Base-by-base conservation (phyloP, 2,113 vertebrate genomes). In the Zosterops japonicus region DNA sequence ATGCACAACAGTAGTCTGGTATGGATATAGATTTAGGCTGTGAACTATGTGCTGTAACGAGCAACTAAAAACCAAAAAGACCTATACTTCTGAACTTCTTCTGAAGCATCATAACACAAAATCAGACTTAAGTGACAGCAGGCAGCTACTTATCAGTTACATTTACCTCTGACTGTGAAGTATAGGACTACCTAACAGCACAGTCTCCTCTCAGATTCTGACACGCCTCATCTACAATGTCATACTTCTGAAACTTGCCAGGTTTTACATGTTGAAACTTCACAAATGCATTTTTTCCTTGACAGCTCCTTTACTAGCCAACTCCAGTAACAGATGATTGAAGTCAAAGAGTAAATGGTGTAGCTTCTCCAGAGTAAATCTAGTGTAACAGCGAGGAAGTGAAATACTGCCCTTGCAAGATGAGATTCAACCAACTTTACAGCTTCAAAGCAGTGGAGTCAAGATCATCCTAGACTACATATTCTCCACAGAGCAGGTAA, bases 231-330 rank as follows among this genome's bases (percentile, higher is more conserved):
- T 94, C 90, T 75, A 83, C 64, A 75, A 18, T 91, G 65, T 84
- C 65, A 84, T 53, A 68, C 77, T 87, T 94, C 57, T 50, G 56
- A 82, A 76, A 79, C 41, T n/a, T 33, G 85, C 71, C 88, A 83
- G 86, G 83, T 90, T 90, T 94, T 83, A 91, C 69, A 75, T 55
- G 83, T 24, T 89, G 88, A 91, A 82, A 71, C 72, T 93, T 90
- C 68, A 88, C 60, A 93, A 87, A 92, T 47, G 42, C 33, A 55
- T 59, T 84, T 87, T 70, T 56, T 55, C 55, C 55, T 64, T 83
- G 75, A 71, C 94, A 95, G 75, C n/a, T 96, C 41, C 75, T 83
- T 83, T 83, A 59, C 79, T 27, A 90, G 75, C 67, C 76, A 92
- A 56, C 47, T 90, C 76, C 79, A 61, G 1, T 57, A 72, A 94